Evolutionary conservation across 2,113 vertebrate genomes (phyloP).

Genomic region (Cynoglossus semilaevis): DNA sequence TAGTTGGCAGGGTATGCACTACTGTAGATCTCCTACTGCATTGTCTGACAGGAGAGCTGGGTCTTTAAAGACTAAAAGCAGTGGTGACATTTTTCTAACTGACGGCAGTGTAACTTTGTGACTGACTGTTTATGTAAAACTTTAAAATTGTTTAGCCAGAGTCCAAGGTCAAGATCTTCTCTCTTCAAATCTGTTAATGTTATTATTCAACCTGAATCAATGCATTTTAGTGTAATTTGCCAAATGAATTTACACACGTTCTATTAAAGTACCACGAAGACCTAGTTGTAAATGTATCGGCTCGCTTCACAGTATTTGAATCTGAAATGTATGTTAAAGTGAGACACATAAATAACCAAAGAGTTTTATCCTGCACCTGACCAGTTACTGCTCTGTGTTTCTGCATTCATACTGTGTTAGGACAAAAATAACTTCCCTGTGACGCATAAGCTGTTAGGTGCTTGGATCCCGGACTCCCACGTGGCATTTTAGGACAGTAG

Average conservation of each 20-base stretch:
- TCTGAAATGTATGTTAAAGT: not conserved
- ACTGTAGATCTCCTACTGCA: slow-evolving; percentile 41
- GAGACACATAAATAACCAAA: too few species aligned
- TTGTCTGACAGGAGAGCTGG: slow-evolving; percentile 38
- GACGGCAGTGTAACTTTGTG: slow-evolving; percentile 13
- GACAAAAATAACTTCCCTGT: not conserved
- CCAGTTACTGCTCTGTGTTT: not conserved
- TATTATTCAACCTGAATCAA: too few species aligned
- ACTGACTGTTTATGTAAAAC: not conserved
- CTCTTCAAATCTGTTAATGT: too few species aligned
- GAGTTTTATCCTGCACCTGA: not conserved
- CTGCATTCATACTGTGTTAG: not conserved
- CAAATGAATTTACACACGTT: too few species aligned
- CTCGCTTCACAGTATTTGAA: not conserved
- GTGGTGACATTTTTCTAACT: slow-evolving; percentile 34
- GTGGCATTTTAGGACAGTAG: not conserved
- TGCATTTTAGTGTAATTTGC: too few species aligned
- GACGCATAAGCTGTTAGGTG: not conserved
- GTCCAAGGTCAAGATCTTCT: too few species aligned
- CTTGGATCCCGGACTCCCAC: not conserved
- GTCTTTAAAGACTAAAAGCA: slow-evolving; percentile 38
- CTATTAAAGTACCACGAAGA: too few species aligned
- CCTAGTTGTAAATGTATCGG: too few species aligned
- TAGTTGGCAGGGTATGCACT: slow-evolving; percentile 51
- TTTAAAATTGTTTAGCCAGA: too few species aligned